These are phyloP conservation scores for Ips nitidus DNA, from an alignment of 1,140 invertebrate genomes.

Conservation along the genomic window DNA sequence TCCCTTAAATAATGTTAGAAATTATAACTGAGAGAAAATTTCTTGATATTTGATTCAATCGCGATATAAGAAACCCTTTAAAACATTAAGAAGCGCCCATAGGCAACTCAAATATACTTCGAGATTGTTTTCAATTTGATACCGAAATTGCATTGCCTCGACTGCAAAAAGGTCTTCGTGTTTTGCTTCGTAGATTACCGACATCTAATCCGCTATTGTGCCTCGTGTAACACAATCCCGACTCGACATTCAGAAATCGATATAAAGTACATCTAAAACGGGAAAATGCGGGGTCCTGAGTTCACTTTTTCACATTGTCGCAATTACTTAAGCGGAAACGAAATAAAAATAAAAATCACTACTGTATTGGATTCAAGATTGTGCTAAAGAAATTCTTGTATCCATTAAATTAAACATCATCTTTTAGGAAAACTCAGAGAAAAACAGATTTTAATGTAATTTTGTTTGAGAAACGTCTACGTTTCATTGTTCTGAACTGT, in stretches of 20 bases:
- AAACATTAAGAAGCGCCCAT: too few species aligned
- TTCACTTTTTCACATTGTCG: not conserved
- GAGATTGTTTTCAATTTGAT: not conserved
- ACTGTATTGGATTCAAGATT: too few species aligned
- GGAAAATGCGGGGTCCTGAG: not conserved
- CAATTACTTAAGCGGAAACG: not conserved
- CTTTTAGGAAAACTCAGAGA: too few species aligned
- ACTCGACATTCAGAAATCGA: conserved; percentile 6
- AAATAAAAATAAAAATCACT: not conserved
- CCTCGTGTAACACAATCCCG: not conserved
- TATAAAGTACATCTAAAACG: not conserved
- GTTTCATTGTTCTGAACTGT: too few species aligned
- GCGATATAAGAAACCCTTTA: too few species aligned
- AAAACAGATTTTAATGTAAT: too few species aligned
- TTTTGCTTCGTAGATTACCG: not conserved
- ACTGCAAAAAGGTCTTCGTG: not conserved
- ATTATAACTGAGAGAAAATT: too few species aligned
- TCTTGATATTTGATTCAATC: too few species aligned
- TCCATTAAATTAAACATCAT: too few species aligned
- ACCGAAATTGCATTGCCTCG: not conserved
- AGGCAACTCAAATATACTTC: not conserved
- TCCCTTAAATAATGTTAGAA: too few species aligned
- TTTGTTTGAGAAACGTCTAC: too few species aligned
- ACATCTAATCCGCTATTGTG: conserved; percentile 6
- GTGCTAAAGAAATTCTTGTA: too few species aligned